phyloP scores from a whole-genome alignment of 2,113 vertebrate genomes.

The Uria lomvia region DNA sequence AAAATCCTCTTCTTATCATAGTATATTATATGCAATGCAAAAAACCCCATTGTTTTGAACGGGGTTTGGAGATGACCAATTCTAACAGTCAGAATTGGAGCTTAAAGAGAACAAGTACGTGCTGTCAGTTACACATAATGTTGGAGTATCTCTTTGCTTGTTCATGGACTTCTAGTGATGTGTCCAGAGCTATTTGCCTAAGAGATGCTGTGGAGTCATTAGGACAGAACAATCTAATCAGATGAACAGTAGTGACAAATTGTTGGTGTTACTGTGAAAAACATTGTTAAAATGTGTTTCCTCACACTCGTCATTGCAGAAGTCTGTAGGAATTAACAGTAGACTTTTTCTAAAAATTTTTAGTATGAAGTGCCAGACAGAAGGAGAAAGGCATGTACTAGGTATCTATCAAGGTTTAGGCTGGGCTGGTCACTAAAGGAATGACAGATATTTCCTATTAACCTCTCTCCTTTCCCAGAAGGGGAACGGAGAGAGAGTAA shows the following conservation, averaged over 20 bases:
- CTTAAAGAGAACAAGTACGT: background rate
- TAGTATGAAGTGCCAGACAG: background rate
- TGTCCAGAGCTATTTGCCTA: background rate
- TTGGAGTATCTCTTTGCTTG: background rate
- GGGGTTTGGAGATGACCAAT: background rate
- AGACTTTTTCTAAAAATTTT: background rate
- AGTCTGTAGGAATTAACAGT: background rate
- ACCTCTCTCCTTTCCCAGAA: background rate
- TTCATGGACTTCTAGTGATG: background rate
- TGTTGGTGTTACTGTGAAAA: background rate
- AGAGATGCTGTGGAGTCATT: background rate
- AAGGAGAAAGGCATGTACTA: background rate
- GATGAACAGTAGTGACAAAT: background rate
- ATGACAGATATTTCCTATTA: background rate
- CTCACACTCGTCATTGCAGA: background rate
- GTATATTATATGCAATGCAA: background rate
- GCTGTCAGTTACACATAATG: background rate
- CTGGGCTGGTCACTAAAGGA: background rate
- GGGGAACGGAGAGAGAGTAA: background rate
- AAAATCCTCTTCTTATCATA: background rate
- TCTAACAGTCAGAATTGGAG: background rate
- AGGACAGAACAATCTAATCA: background rate
- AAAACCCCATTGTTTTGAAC: rapidly evolving
- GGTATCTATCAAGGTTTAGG: background rate
- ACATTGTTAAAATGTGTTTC: background rate